These are phyloP conservation scores for Cathartes aura DNA, from an alignment of 2,113 vertebrate species.

Conservation along the genomic window DNA sequence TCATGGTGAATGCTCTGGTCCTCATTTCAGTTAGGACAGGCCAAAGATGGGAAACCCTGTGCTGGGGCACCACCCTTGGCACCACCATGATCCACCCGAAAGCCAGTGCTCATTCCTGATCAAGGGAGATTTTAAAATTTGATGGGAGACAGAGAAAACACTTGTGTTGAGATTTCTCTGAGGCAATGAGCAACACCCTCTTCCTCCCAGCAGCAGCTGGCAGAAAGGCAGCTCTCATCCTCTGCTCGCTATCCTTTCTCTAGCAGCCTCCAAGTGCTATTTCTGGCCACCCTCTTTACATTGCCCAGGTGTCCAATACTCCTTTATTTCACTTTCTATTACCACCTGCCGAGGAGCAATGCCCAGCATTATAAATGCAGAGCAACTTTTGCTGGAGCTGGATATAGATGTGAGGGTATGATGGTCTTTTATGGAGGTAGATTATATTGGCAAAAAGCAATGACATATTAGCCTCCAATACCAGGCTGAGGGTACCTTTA, in stretches of 20 bases:
- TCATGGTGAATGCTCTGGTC: not conserved
- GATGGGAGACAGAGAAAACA: accelerated
- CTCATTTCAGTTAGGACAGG: not conserved
- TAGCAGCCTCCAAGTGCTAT: not conserved
- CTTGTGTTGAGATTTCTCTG: not conserved
- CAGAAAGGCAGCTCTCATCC: not conserved
- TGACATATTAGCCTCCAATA: not conserved
- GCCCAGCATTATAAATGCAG: not conserved
- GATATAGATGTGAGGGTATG: not conserved
- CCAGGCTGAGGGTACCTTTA: not conserved
- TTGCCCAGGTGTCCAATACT: not conserved
- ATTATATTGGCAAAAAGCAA: not conserved
- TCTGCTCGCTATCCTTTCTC: not conserved
- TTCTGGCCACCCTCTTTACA: not conserved
- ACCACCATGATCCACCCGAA: not conserved
- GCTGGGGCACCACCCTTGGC: not conserved
- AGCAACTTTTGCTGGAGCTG: not conserved
- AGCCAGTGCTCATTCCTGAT: not conserved
- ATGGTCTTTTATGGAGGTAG: not conserved
- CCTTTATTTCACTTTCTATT: not conserved
- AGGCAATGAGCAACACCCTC: accelerated
- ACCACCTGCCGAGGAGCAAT: not conserved
- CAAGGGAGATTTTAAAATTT: not conserved
- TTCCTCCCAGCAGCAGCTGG: not conserved
- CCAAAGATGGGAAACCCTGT: not conserved